Evolutionary conservation across 2,797 vertebrate genomes (phyloP), one percentile per base, ranked within the genome.

Genomic region (Eospalax fontanierii): DNA sequence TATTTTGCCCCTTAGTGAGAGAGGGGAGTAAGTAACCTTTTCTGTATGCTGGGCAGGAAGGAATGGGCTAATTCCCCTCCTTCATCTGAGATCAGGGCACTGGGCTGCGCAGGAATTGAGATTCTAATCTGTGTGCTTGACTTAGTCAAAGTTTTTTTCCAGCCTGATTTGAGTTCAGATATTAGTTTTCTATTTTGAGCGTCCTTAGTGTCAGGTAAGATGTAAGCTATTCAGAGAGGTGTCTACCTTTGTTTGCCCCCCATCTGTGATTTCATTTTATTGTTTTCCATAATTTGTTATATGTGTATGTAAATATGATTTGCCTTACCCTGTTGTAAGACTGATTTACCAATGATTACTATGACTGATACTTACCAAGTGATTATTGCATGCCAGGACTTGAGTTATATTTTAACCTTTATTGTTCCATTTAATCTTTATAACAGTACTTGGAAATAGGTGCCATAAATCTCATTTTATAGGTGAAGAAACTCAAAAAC

Each of bases 401-500:
- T 89, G 68, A 85, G 59, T 94, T 94, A 74, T 4, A n/a, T 81
- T 91, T 93, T 71, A 83, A 19, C n/a, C 76, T 82, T 89, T 80
- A 40, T 84, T 89, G 73, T 85, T 91, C 66, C n/a, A 11, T 73
- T 95, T 78, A 74, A 80, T 93, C 16, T 90, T 90, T 73, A 66
- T 28, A 86, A 82, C 38, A 82, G 54, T 66, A 63, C 38, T 93
- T 92, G 92, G 87, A 89, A 38, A 75, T 43, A 63, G 95, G 84
- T 91, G 43, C 59, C 79, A 9, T 66, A 94, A 80, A 91, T 61
- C 71, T 93, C 84, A 66, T 87, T 89, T 96, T 82, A 63, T n/a
- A 97, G 96, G 89, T 73, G 96, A 93, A 95, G 95, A 91, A 61
- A 86, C 63, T 14, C 33, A 86, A 78, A 95, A 80, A 89, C 14